These are phyloP conservation scores for Anomalospiza imberbis DNA, from an alignment of 2,797 vertebrate species.

Conservation along the genomic window DNA sequence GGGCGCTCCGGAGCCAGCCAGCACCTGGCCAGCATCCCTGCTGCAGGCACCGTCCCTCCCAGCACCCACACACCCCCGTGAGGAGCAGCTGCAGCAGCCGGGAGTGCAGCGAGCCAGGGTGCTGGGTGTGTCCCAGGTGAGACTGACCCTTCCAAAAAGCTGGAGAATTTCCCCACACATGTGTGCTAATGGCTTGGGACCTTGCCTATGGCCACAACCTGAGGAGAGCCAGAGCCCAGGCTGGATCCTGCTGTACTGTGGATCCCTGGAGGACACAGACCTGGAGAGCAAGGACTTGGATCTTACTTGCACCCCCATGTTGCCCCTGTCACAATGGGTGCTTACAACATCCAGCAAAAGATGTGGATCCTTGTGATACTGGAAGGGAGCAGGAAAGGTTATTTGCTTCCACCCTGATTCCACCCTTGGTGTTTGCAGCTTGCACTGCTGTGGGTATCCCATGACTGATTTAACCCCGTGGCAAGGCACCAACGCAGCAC, in stretches of 20 bases:
- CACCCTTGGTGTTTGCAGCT: background rate
- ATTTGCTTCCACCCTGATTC: background rate
- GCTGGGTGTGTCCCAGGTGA: background rate
- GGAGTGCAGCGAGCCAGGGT: accelerated
- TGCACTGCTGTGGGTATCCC: background rate
- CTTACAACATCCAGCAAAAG: background rate
- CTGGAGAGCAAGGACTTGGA: background rate
- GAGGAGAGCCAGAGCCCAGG: background rate
- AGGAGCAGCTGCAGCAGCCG: accelerated
- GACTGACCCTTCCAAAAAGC: background rate
- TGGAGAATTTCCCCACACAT: accelerated
- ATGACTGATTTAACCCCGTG: accelerated
- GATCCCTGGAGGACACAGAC: background rate
- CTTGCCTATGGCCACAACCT: accelerated
- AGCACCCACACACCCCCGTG: background rate
- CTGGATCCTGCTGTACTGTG: accelerated
- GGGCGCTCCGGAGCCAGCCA: background rate
- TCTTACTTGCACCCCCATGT: background rate
- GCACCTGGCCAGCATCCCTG: background rate
- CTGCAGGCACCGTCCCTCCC: background rate
- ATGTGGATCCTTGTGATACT: accelerated
- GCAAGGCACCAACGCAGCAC: background rate
- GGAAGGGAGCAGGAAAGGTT: background rate
- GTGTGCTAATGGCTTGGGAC: background rate
- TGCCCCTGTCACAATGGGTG: background rate